These are phyloP conservation scores for Bubo scandiacus DNA, from an alignment of 2,113 vertebrate species.

Conservation along the genomic window DNA sequence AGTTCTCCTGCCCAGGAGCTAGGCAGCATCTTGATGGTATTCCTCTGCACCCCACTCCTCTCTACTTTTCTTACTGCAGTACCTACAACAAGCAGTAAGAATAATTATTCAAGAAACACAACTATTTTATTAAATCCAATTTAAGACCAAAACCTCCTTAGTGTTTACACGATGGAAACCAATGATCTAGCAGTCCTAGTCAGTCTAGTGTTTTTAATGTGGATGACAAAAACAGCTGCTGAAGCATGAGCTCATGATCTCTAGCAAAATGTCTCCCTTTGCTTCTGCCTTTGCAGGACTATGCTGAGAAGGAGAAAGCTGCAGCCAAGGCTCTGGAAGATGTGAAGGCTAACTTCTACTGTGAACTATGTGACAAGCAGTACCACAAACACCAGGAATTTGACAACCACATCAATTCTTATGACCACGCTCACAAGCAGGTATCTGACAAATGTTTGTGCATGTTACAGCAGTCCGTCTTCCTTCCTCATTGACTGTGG, in stretches of 20 bases:
- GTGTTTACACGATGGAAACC: neutral
- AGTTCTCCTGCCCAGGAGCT: neutral
- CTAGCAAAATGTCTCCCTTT: constrained; percentile 16
- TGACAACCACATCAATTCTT: constrained; percentile 99
- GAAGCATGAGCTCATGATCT: neutral
- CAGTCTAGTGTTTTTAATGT: neutral
- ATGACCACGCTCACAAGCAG: constrained; percentile 99
- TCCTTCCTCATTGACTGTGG: neutral
- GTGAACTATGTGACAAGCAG: constrained; percentile 98
- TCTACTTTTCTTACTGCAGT: neutral
- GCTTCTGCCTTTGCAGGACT: constrained; percentile 81
- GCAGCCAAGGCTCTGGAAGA: constrained; percentile 90
- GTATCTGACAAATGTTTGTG: constrained; percentile 61
- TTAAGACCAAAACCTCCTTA: neutral
- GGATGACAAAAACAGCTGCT: neutral
- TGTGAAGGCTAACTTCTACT: constrained; percentile 96
- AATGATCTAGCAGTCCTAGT: neutral
- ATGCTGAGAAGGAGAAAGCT: constrained; percentile 85
- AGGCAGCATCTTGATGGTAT: neutral
- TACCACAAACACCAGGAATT: constrained; percentile 99
- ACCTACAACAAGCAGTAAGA: neutral
- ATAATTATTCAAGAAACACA: neutral
- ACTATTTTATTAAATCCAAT: neutral
- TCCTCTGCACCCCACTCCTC: neutral
- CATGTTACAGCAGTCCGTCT: neutral